These are phyloP conservation scores for Onychomys arenicola DNA, from an alignment of 2,797 vertebrate species.

Conservation along the genomic window DNA sequence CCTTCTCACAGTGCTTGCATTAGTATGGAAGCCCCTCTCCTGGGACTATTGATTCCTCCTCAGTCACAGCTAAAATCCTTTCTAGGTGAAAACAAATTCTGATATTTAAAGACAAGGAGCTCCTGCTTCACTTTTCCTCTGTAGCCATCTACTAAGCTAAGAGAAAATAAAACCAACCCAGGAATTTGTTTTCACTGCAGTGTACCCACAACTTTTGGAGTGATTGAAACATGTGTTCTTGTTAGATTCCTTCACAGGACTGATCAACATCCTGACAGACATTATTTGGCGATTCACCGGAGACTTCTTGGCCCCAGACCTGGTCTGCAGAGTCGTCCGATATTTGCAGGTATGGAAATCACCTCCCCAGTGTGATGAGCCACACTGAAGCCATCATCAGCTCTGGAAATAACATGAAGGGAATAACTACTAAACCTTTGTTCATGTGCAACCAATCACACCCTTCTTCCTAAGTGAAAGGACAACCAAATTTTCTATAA, in stretches of 20 bases:
- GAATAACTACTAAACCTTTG: neutral
- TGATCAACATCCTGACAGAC: conserved; percentile 90
- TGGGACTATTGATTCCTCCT: neutral
- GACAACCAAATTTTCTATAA: neutral
- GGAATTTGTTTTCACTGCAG: neutral
- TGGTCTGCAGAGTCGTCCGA: conserved; percentile 86
- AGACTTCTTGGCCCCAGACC: conserved; percentile 89
- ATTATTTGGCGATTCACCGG: conserved; percentile 90
- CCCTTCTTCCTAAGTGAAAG: neutral
- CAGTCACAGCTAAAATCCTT: neutral
- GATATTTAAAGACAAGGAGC: neutral
- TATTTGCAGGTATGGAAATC: conserved; percentile 88
- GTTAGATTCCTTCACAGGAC: conserved; percentile 88
- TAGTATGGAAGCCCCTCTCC: neutral
- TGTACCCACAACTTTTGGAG: neutral
- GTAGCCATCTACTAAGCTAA: neutral
- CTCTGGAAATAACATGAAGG: neutral
- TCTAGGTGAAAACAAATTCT: neutral
- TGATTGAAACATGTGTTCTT: neutral
- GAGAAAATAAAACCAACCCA: neutral
- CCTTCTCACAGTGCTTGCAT: neutral
- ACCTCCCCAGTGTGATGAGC: neutral
- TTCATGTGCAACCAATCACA: neutral
- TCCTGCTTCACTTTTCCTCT: neutral
- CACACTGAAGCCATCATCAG: neutral